Base-by-base conservation (phyloP, 2,888 invertebrate species). In the Mesochorus sp. region DNA sequence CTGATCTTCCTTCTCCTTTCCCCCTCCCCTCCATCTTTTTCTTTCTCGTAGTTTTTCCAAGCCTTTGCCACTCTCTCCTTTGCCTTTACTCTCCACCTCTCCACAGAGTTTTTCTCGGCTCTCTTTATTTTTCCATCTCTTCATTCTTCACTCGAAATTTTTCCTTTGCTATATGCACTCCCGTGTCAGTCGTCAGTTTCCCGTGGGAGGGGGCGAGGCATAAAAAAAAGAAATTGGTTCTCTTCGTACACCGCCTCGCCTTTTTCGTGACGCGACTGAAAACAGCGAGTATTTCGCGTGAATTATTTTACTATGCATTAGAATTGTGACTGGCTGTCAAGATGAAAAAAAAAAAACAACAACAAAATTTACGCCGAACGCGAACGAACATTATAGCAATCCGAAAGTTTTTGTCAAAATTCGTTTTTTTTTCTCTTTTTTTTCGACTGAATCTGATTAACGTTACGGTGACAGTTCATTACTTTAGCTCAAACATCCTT, bases 121-220 rank as follows among this genome's bases (percentile, higher is more conserved):
- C 64, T 47, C 28, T 44, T 28, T 61, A 62, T 70, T 70, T 76
- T 76, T 68, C 75, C 59, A 62, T 70, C 68, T 76, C 57, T 76
- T 62, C 55, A 62, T 76, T 70, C 70, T 61, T 71, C 39, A 24
- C 61, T 28, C 4, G 51, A 12, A 61, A 51, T 71, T 61, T 39
- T 61, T 28, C 19, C 28, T 17, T 34, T 12, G 55, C 34, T 26
- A 67, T 67, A 55, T 55, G 39, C 67, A 55, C 53, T 67, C 67
- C 12, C 42, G 28, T 28, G 53, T 67, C 67, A 67, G 28, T 67
- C 67, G 42, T 55, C 67, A 28, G 28, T 42, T 39, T 67, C 19
- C 53, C 34, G 1, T 8, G 17, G 10, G 19, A 10, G 42, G 42
- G n/a, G n/a, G n/a, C n/a, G n/a, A n/a, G n/a, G n/a, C n/a, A n/a